Base-by-base conservation (phyloP, 2,888 invertebrate genomes). In the Orthonychiurus folsomi region DNA sequence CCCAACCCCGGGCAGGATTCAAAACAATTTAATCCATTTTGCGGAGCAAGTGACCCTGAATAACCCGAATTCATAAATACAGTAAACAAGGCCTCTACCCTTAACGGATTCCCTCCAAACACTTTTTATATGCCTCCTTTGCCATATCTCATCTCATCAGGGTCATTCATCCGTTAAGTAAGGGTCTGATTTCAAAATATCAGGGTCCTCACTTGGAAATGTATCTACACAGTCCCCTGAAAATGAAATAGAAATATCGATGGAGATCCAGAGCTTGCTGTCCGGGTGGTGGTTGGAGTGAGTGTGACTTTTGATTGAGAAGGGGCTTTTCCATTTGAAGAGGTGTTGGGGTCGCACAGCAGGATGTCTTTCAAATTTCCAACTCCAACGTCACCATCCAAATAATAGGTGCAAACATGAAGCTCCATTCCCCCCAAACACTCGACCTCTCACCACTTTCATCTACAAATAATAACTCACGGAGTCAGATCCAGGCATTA, bases 381-480 rank as follows among this genome's bases (percentile, higher is more conserved):
- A 50, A 60, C 56, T 57, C 56, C 50, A 62, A 37, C 25, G 56
- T 66, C 60, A 60, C 56, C 53, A 62, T 64, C 62, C 58, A 64
- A 52, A 62, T 57, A 64, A 64, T 64, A 59, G 62, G 62, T 64
- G 62, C 62, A 61, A 62, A 62, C 64, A 64, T 37, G 5, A 9
- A 5, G 15, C 37, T 37, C 15, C 37, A 37, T 15, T 37, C 15
- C 15, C 15, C 37, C 37, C 37, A 37, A 37, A 37, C 37, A 37
- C 37, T 37, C 15, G 9, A 37, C 37, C n/a, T n/a, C n/a, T n/a
- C n/a, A n/a, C n/a, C n/a, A n/a, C n/a, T n/a, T n/a, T n/a, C n/a
- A n/a, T n/a, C n/a, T n/a, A n/a, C n/a, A n/a, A n/a, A n/a, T n/a
- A n/a, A n/a, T n/a, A n/a, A 37, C 37, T 37, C 37, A 37, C 37